phyloP scores from a whole-genome alignment of 2,113 vertebrate species.

The Campylomormyrus numenius region DNA sequence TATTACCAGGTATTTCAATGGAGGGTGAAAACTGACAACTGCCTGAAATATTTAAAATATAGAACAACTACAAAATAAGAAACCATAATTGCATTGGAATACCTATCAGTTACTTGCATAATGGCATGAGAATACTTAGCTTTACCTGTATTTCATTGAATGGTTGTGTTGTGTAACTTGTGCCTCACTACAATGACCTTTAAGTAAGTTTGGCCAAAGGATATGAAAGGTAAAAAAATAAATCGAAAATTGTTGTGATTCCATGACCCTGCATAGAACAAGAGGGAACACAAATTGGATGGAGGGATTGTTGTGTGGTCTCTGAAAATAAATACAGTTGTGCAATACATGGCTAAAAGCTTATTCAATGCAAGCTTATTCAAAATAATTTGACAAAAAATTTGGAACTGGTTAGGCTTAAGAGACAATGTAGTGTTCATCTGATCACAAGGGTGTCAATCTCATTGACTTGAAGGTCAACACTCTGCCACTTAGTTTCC shows the following conservation, averaged over 20 bases:
- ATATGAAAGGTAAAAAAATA: neutral
- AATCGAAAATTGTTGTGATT: neutral
- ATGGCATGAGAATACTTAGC: neutral
- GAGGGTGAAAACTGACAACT: neutral
- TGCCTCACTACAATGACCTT: neutral
- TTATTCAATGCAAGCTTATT: neutral
- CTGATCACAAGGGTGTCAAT: neutral
- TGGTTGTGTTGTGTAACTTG: neutral
- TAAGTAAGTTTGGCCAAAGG: neutral
- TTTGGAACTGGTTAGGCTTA: neutral
- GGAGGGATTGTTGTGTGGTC: neutral
- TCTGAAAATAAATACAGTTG: neutral
- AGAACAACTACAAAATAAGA: neutral
- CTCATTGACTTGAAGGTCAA: neutral
- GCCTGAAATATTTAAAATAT: neutral
- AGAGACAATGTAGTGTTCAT: neutral
- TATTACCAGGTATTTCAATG: conserved; percentile 10
- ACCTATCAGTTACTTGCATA: neutral
- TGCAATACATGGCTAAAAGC: neutral
- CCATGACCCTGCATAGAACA: neutral
- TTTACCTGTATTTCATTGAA: neutral
- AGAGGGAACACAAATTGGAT: neutral
- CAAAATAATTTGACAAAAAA: neutral
- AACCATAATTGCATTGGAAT: neutral
- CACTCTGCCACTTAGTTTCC: neutral